Conservation (phyloP, 2,888 invertebrate genomes). For the Rhagonycha lutea region DNA sequence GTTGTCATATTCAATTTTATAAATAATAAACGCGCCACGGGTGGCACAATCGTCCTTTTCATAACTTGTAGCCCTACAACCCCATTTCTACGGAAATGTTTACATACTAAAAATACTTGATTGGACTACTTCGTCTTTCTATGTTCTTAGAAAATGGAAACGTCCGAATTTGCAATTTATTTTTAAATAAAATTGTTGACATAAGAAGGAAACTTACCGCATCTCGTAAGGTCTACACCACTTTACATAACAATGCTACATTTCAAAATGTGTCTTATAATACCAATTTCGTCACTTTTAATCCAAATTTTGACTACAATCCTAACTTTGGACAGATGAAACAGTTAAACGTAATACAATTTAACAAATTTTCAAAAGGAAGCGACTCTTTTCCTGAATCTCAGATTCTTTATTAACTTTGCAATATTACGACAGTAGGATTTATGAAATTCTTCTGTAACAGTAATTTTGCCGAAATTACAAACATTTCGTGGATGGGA, state of each 20-base stretch:
- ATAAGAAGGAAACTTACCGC: slow-evolving; percentile 15
- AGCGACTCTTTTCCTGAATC: background rate
- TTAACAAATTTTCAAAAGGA: background rate
- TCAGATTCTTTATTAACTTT: background rate
- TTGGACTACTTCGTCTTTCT: slow-evolving; percentile 23
- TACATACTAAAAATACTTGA: background rate
- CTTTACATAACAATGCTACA: background rate
- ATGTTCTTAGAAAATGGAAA: slow-evolving; percentile 44
- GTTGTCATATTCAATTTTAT: slow-evolving; percentile 46
- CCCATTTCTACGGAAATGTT: background rate
- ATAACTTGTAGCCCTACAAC: slow-evolving; percentile 17
- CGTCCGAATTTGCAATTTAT: slow-evolving; percentile 44
- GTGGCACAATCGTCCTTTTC: slow-evolving; percentile 35
- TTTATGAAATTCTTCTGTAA: background rate
- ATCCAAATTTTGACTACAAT: background rate
- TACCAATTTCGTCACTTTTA: background rate
- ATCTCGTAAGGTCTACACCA: background rate
- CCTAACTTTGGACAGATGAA: background rate
- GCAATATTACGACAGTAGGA: background rate
- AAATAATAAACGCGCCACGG: slow-evolving; percentile 44
- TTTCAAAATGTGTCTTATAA: background rate
- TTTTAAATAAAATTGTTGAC: slow-evolving; percentile 36
- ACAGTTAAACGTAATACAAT: background rate
- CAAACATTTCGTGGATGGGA: background rate
- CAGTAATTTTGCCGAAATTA: background rate